These are phyloP conservation scores for Blastobasis adustella DNA, from an alignment of 2,888 invertebrate genomes.

Conservation along the genomic window DNA sequence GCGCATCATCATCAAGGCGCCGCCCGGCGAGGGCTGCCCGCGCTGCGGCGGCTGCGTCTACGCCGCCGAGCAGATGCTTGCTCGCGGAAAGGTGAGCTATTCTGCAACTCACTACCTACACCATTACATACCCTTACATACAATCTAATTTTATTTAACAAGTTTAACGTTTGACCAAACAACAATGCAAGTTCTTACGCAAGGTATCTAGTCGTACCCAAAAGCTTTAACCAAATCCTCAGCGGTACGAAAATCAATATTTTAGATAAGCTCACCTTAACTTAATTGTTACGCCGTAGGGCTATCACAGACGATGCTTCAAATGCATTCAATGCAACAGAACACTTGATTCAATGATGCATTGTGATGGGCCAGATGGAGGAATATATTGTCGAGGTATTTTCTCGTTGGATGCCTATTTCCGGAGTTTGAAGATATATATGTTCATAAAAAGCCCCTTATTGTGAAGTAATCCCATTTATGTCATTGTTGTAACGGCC, in stretches of 20 bases:
- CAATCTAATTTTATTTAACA: neutral
- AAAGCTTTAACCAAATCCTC: too few species aligned
- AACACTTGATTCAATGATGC: conserved; percentile 90
- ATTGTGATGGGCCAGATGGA: conserved; percentile 94
- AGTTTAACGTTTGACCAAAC: neutral
- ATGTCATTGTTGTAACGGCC: conserved; percentile 50
- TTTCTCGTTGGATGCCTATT: conserved; percentile 24
- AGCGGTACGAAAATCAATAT: too few species aligned
- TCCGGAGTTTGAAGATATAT: too few species aligned
- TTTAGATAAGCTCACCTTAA: too few species aligned
- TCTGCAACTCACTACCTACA: neutral
- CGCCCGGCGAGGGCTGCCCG: conserved; percentile 90
- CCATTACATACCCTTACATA: neutral
- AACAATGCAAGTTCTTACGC: neutral
- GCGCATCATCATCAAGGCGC: conserved; percentile 85
- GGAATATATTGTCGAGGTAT: conserved; percentile 95
- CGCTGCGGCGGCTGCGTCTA: conserved; percentile 92
- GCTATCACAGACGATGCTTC: conserved; percentile 93
- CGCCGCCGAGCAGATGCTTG: conserved; percentile 94
- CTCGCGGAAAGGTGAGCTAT: conserved; percentile 86
- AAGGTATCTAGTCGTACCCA: neutral
- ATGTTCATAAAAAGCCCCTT: conserved; percentile 6
- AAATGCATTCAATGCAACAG: conserved; percentile 90
- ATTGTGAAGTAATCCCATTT: conserved; percentile 43
- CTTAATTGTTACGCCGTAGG: conserved; percentile 71